Percentiles rank a stretch among this genome's conserved stretches.
Conservation (phyloP, 2,888 invertebrate species). For the Volucella zonaria region DNA sequence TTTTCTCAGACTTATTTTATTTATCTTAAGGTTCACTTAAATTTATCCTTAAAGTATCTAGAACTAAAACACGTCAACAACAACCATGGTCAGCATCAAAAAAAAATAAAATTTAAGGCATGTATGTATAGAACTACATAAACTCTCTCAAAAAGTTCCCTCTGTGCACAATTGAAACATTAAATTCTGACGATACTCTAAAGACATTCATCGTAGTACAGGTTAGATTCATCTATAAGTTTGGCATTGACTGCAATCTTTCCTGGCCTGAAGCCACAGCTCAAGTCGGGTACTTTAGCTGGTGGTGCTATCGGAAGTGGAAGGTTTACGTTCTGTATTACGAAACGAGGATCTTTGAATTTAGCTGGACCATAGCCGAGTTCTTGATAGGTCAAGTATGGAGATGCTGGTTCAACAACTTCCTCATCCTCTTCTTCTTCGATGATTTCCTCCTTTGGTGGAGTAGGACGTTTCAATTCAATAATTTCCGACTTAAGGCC, state of each 20-base stretch:
- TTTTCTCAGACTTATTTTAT: constrained; percentile 18
- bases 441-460: constrained; percentile 28
- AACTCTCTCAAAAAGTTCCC: constrained; percentile 8
- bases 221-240: constrained; percentile 41
- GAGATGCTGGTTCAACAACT: constrained; percentile 70
- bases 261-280: constrained; percentile 79
- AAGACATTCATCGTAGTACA: constrained; percentile 63
- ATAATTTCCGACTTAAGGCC: constrained; percentile 84
- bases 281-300: constrained; percentile 14
- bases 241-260: constrained; percentile 76
- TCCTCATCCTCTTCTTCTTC: constrained; percentile 78
- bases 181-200: constrained; percentile 7
- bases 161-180: constrained; percentile 46
- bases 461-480: constrained; percentile 81
- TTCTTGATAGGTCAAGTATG: constrained; percentile 81
- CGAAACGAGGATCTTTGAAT: constrained; percentile 79
- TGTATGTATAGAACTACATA: constrained; percentile 54
- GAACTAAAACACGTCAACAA: constrained; percentile 67
- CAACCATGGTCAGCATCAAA: constrained; percentile 58
- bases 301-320: constrained; percentile 18
- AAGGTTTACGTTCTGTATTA: constrained; percentile 18
- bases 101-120: constrained; percentile 41
- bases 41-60: constrained; percentile 28
- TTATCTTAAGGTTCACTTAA: constrained; percentile 4
- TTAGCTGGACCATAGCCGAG: constrained; percentile 83